Conservation (phyloP, 2,797 vertebrate genomes). For the Epinephelus coioides region DNA sequence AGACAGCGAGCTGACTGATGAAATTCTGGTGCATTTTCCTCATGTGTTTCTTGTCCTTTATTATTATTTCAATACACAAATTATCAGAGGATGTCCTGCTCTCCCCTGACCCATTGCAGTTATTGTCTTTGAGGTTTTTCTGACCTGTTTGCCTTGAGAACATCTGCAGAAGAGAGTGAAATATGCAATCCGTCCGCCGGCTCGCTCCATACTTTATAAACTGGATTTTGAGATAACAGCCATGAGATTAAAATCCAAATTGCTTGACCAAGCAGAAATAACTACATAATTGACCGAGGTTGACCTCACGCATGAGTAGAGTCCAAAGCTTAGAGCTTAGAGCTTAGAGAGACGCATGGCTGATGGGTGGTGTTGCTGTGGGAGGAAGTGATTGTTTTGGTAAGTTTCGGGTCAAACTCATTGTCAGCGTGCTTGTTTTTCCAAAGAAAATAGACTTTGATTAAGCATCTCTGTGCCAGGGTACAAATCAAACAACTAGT, state of each 20-base stretch:
- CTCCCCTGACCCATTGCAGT: conserved; percentile 14
- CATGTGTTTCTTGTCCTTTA: conserved; percentile 37
- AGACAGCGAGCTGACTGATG: conserved; percentile 45
- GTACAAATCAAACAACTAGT: conserved; percentile 10
- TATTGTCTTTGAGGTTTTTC: conserved; percentile 30
- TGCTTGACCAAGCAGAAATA: conserved; percentile 75
- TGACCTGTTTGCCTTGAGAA: conserved; percentile 10
- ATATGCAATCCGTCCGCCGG: conserved; percentile 35
- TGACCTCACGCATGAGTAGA: conserved; percentile 57
- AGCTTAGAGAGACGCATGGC: conserved; percentile 25
- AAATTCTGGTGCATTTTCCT: conserved; percentile 40
- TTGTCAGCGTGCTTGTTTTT: neutral
- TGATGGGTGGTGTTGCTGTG: conserved; percentile 17
- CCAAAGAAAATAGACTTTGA: neutral
- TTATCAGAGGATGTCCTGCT: conserved; percentile 39
- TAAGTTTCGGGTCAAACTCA: conserved; percentile 1
- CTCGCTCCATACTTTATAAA: conserved; percentile 53
- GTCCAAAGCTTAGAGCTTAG: conserved; percentile 38
- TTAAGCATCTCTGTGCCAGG: neutral
- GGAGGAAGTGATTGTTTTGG: conserved; percentile 28
- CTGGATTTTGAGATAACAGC: conserved; percentile 72
- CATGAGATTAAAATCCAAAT: conserved; percentile 79
- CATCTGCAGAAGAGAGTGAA: conserved; percentile 17
- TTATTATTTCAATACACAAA: conserved; percentile 26
- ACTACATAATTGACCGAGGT: conserved; percentile 67